phyloP scores from a whole-genome alignment of 1,140 invertebrate genomes.

The Leptinotarsa texana region DNA sequence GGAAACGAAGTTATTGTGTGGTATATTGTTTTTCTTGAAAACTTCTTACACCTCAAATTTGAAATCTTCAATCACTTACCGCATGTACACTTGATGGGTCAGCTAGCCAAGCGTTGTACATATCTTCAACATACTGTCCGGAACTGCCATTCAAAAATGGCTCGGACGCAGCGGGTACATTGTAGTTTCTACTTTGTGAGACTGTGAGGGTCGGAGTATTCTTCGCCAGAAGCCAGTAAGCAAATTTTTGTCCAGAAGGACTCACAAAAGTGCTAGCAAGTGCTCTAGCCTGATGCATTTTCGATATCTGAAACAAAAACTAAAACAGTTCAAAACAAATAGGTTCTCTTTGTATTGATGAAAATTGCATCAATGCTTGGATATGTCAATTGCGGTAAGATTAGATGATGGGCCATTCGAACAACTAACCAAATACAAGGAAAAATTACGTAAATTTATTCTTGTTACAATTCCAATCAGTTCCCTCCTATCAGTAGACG shows the following conservation, averaged over 20 bases:
- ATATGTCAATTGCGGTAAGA: too few species aligned
- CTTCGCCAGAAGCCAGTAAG: constrained; percentile 40
- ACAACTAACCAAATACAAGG: too few species aligned
- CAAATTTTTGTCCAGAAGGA: constrained; percentile 40
- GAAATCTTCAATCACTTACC: constrained; percentile 63
- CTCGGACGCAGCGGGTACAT: constrained; percentile 59
- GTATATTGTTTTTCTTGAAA: too few species aligned
- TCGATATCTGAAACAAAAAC: not conserved
- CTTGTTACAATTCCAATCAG: too few species aligned
- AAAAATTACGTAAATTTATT: too few species aligned
- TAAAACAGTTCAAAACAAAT: too few species aligned
- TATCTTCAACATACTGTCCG: constrained; percentile 97
- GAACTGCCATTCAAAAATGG: constrained; percentile 92
- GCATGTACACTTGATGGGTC: constrained; percentile 96
- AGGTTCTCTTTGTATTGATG: too few species aligned
- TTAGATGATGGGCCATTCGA: too few species aligned
- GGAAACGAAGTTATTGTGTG: too few species aligned
- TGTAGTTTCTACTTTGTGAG: constrained; percentile 32
- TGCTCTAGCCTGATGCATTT: constrained; percentile 5
- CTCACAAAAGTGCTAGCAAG: constrained; percentile 29
- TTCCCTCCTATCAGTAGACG: too few species aligned
- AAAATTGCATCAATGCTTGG: too few species aligned
- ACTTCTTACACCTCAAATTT: too few species aligned
- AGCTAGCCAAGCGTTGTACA: constrained; percentile 96
- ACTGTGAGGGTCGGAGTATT: constrained; percentile 30